Evolutionary conservation across 2,797 vertebrate genomes (phyloP), one percentile per base, ranked within the genome.

Genomic region (Chrosomus eos): DNA sequence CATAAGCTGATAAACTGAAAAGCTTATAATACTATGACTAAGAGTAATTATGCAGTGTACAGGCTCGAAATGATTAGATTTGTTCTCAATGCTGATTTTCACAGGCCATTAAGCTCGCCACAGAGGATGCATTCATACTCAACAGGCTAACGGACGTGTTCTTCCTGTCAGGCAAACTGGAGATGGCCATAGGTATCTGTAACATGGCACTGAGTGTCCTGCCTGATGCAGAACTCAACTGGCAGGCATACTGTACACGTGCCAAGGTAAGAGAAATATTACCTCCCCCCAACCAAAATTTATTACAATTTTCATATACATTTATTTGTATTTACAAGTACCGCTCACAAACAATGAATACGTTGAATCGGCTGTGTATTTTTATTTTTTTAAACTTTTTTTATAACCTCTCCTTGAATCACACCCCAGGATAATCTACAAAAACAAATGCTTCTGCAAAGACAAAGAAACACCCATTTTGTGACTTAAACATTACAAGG

Each of bases 191-290:
- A 73, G 95, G 95, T 58, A 94, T 95, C 86, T 95, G 95, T 89
- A 96, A 94, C 77, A 96, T 96, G 95, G 95, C 95, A 14, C 91
- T 96, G 31, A 95, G 94, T 21, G 88, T 94, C 33, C 93, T 95
- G n/a, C 90, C 90, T 71, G 96, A 97, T 64, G 94, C 93, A 0
- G 94, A 95, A 86, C 93, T 97, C 84, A 97, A 95, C 91, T 96
- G 96, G 96, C 96, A 97, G 93, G 96, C 93, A 0, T 96, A 96
- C 92, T 95, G 95, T 90, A 97, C 95, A 4, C 91, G 92, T 0
- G 96, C 95, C 68, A 96, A 97, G 95, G 96, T 95, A 86, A 82
- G 53, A 33, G 7, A 58, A 62, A 10, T 58, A 43, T 40, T 72
- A 53, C 31, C 40, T 26, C 51, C 26, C 23, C 51, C 26, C 33